phyloP scores from a whole-genome alignment of 92 coral and sea anemone genomes.

The Actinostola sp. region DNA sequence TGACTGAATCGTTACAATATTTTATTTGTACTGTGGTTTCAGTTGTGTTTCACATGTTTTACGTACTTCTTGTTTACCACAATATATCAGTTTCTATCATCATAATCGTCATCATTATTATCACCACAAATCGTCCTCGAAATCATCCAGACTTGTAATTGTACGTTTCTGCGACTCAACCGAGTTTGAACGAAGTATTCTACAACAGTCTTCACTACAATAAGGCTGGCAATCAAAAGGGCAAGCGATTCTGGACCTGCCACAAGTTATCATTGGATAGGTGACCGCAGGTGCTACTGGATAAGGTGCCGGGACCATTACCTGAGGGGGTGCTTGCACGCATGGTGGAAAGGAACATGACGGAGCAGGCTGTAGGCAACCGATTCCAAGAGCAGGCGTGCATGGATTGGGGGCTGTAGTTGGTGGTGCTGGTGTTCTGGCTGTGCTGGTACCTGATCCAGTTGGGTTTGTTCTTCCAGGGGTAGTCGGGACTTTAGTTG shows the following conservation, averaged over 20 bases:
- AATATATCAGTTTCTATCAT: neutral
- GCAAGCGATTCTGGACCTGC: neutral
- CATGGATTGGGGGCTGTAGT: constrained; percentile 3
- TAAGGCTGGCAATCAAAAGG: neutral
- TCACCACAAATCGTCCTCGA: neutral
- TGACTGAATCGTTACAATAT: no score
- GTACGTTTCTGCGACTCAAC: neutral
- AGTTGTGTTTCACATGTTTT: no score
- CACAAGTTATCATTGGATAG: neutral
- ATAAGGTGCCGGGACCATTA: neutral
- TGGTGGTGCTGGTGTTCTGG: neutral
- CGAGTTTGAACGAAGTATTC: no score
- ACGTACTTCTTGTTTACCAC: no score
- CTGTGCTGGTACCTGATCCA: constrained; percentile 4
- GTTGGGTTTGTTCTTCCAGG: neutral
- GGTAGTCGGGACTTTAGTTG: neutral
- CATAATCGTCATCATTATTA: neutral
- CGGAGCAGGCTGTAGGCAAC: neutral
- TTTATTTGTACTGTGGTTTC: no score
- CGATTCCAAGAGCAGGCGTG: neutral
- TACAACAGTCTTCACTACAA: no score
- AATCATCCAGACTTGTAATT: neutral
- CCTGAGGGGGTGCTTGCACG: neutral
- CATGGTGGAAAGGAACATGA: constrained; percentile 1
- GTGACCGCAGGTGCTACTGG: neutral